These are phyloP conservation scores for Austrolebias charrua DNA, from an alignment of 2,797 vertebrate species.

Conservation along the genomic window DNA sequence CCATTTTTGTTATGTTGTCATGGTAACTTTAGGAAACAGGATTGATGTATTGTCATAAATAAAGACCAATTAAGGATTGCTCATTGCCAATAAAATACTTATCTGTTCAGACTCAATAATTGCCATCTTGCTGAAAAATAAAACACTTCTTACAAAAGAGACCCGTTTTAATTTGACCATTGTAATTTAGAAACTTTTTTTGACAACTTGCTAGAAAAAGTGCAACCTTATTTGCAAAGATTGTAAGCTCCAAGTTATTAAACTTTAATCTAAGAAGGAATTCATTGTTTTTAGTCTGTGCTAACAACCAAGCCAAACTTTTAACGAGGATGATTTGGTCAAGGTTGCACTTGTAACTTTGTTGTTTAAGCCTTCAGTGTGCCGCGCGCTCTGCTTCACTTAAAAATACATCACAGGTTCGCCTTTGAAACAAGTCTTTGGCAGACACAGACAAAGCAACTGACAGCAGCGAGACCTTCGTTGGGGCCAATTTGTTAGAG, in stretches of 20 bases:
- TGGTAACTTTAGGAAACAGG: background rate
- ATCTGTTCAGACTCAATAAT: background rate
- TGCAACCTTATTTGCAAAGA: background rate
- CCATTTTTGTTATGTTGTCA: background rate
- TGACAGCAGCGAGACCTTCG: slow-evolving; percentile 32
- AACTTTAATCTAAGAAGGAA: background rate
- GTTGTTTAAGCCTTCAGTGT: slow-evolving; percentile 16
- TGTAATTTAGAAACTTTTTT: background rate
- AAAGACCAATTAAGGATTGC: background rate
- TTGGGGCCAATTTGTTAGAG: slow-evolving; percentile 41
- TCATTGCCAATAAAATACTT: background rate
- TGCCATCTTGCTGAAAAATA: background rate
- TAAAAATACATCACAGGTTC: slow-evolving; percentile 43
- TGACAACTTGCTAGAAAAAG: background rate
- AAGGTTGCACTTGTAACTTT: slow-evolving; percentile 17
- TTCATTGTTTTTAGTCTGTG: background rate
- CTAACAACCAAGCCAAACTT: slow-evolving; percentile 16
- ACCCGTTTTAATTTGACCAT: too few species aligned
- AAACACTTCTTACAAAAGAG: background rate
- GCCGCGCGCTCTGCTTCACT: slow-evolving; percentile 21
- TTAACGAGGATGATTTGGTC: slow-evolving; percentile 23
- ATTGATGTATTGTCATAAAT: background rate
- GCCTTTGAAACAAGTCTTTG: slow-evolving; percentile 22
- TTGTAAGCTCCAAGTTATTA: too few species aligned
- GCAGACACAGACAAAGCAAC: slow-evolving; percentile 34